phyloP scores from a whole-genome alignment of 23 tunicate species.

The Ciona savignyi region DNA sequence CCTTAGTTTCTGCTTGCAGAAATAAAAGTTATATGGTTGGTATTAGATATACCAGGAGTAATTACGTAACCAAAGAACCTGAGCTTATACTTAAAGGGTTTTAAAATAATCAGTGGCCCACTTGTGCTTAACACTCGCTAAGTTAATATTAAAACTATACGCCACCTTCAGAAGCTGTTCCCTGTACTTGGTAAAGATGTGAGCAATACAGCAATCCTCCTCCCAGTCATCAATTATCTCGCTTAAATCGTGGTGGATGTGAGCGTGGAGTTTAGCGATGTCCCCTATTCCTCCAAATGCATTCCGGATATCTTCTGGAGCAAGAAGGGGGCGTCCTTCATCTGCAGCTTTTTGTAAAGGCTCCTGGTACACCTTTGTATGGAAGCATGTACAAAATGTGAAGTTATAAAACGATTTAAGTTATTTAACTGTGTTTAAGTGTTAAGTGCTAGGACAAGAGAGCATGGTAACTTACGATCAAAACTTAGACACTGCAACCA shows the following conservation, averaged over 20 bases:
- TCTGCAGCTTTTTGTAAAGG: slow-evolving; percentile 69
- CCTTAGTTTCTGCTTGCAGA: too few relatives aligned
- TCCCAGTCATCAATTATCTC: slow-evolving; percentile 69
- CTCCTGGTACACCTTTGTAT: slow-evolving; percentile 56
- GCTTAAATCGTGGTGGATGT: slow-evolving; percentile 66
- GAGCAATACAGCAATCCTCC: slow-evolving; percentile 79
- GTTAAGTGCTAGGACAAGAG: too few relatives aligned
- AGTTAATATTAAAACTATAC: background rate
- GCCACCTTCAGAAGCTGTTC: slow-evolving; percentile 58
- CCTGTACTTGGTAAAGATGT: slow-evolving; percentile 67
- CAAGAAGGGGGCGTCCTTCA: slow-evolving; percentile 53
- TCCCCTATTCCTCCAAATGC: slow-evolving; percentile 71
- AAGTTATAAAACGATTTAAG: too few relatives aligned
- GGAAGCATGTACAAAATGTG: background rate
- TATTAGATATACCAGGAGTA: too few relatives aligned
- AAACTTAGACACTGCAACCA: too few relatives aligned
- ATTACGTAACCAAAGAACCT: too few relatives aligned
- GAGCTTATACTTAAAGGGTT: too few relatives aligned
- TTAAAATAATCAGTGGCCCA: too few relatives aligned
- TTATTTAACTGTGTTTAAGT: too few relatives aligned
- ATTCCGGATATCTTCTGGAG: slow-evolving; percentile 50
- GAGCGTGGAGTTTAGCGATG: slow-evolving; percentile 38
- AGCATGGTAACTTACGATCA: too few relatives aligned
- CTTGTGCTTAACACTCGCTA: too few relatives aligned
- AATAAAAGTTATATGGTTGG: too few relatives aligned